phyloP scores from a whole-genome alignment of 1,140 invertebrate genomes.

The Aethina tumida region DNA sequence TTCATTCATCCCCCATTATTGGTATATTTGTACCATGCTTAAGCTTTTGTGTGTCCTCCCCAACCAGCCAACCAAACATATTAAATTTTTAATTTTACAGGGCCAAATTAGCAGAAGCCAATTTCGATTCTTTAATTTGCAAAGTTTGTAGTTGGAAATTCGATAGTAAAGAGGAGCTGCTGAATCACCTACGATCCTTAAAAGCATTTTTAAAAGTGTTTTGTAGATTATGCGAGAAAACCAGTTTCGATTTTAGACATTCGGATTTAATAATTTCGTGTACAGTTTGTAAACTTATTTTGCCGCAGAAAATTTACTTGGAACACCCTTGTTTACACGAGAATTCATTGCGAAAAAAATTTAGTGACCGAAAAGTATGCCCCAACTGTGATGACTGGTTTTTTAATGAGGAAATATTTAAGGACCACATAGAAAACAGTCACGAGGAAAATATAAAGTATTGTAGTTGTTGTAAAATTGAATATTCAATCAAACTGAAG shows the following conservation, averaged over 20 bases:
- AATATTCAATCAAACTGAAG: conserved; percentile 1
- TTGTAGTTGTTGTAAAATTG: conserved; percentile 1
- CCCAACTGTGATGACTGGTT: too few relatives aligned
- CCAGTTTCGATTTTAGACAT: too few relatives aligned
- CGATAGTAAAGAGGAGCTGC: too few relatives aligned
- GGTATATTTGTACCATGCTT: too few relatives aligned
- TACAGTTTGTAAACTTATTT: background rate
- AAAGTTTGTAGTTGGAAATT: too few relatives aligned
- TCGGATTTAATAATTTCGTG: background rate
- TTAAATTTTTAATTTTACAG: too few relatives aligned
- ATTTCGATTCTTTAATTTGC: too few relatives aligned
- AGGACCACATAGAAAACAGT: background rate
- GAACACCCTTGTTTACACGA: conserved; percentile 1
- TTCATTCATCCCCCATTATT: too few relatives aligned
- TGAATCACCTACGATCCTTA: too few relatives aligned
- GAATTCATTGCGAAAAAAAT: conserved; percentile 1
- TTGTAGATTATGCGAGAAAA: conserved; percentile 4
- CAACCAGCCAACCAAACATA: too few relatives aligned
- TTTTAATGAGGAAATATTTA: conserved; percentile 1
- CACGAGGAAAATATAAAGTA: background rate
- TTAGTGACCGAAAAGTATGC: conserved; percentile 8
- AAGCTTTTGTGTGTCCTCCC: too few relatives aligned
- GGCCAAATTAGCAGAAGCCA: too few relatives aligned
- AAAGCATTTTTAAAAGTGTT: conserved; percentile 4
- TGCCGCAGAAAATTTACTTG: background rate